phyloP scores from a whole-genome alignment of 2,888 invertebrate species.

The Diachrysia chrysitis region DNA sequence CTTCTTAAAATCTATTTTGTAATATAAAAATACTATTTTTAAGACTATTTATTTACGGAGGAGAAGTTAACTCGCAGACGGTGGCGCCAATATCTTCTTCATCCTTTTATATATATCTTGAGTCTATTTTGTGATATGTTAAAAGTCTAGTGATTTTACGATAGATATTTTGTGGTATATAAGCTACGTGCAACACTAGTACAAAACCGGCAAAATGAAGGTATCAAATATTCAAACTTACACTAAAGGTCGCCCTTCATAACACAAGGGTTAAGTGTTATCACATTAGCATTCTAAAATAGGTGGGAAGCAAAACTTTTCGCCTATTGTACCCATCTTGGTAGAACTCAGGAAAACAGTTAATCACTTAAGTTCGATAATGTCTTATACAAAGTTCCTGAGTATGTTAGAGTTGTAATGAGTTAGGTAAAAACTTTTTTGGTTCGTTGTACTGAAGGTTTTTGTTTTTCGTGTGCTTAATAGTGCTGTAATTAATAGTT shows the following conservation, averaged over 20 bases:
- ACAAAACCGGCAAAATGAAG: slow-evolving; percentile 28
- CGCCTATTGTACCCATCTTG: slow-evolving; percentile 68
- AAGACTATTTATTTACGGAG: too few species aligned
- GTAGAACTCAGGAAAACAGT: slow-evolving; percentile 72
- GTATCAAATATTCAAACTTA: slow-evolving; percentile 48
- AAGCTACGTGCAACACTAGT: too few species aligned
- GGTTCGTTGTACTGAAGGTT: not conserved
- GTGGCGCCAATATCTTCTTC: too few species aligned
- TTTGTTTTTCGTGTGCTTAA: not conserved
- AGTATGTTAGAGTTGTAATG: slow-evolving; percentile 49
- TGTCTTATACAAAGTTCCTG: slow-evolving; percentile 64
- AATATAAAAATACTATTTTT: too few species aligned
- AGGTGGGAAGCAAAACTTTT: slow-evolving; percentile 76
- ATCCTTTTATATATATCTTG: too few species aligned
- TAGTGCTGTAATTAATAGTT: not conserved
- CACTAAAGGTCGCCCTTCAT: slow-evolving; percentile 43
- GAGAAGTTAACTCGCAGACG: too few species aligned
- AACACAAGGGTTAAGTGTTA: slow-evolving; percentile 61
- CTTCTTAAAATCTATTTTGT: too few species aligned
- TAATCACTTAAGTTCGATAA: slow-evolving; percentile 84
- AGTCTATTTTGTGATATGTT: too few species aligned
- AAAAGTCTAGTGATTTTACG: too few species aligned
- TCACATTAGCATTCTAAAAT: slow-evolving; percentile 76
- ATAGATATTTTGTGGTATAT: too few species aligned
- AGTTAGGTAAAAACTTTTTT: slow-evolving; percentile 44